Conservation (phyloP, 2,113 vertebrate species). For the Suncus etruscus region DNA sequence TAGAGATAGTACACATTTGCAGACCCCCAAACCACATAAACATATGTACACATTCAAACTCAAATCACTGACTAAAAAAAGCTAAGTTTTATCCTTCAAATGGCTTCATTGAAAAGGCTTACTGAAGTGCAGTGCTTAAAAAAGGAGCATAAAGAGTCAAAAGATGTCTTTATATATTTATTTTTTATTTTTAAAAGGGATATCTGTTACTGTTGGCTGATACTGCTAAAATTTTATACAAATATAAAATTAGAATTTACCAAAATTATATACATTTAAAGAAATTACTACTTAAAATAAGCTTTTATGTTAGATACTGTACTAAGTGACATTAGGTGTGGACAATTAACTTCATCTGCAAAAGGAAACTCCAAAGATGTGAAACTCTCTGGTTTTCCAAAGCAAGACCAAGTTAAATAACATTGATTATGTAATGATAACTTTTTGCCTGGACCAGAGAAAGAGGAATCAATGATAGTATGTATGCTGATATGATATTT, state of each 20-base stretch:
- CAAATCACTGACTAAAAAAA: background rate
- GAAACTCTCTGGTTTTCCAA: background rate
- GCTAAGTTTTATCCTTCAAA: background rate
- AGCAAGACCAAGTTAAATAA: background rate
- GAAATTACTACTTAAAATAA: constrained; percentile 20
- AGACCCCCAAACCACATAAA: background rate
- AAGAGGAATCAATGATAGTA: background rate
- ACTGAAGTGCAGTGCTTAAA: constrained; percentile 1
- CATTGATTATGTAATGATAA: background rate
- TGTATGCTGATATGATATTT: background rate
- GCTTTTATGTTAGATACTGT: background rate
- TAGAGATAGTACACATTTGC: background rate
- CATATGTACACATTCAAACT: background rate
- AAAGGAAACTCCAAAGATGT: background rate
- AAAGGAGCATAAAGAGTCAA: background rate
- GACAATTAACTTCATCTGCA: background rate
- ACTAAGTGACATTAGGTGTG: background rate
- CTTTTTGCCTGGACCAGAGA: background rate
- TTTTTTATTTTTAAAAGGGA: background rate
- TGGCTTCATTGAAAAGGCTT: no score
- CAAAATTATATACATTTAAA: background rate
- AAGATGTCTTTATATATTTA: constrained; percentile 13
- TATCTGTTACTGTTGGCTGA: no score
- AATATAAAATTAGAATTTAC: background rate
- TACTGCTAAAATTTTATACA: constrained; percentile 7